Conservation (phyloP, 2,113 vertebrate species). For the Circaetus gallicus region DNA sequence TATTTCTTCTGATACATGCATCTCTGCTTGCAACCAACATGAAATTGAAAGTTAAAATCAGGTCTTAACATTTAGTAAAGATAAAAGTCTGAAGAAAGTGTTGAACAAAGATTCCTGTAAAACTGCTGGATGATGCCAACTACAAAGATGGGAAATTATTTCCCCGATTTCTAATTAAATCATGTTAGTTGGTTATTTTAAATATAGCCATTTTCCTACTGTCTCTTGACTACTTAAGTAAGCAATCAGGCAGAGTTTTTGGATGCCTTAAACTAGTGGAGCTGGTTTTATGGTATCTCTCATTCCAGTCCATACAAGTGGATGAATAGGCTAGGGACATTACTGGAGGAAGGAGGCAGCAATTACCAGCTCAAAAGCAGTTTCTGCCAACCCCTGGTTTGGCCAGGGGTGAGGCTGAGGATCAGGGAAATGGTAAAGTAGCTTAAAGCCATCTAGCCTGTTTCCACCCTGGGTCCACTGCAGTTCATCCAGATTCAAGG, state of each 20-base stretch:
- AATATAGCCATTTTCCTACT: neutral
- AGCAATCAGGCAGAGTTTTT: neutral
- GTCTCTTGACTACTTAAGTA: neutral
- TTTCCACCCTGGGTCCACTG: neutral
- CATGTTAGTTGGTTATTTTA: neutral
- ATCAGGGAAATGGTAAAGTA: neutral
- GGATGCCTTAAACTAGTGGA: neutral
- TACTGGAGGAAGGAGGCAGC: conserved; percentile 3
- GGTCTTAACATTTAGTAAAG: neutral
- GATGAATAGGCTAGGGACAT: neutral
- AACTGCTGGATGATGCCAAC: neutral
- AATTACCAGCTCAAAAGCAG: conserved; percentile 24
- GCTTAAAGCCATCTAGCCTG: conserved; percentile 37
- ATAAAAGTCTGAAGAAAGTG: neutral
- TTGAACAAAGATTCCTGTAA: neutral
- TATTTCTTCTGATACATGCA: neutral
- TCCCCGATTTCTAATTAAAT: neutral
- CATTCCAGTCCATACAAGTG: neutral
- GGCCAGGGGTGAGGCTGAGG: conserved; percentile 5
- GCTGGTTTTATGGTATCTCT: neutral
- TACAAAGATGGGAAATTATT: neutral
- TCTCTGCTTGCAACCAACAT: neutral
- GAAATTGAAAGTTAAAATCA: neutral
- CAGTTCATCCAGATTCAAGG: conserved; percentile 17
- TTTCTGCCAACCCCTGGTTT: conserved; percentile 40